These are phyloP conservation scores for Geococcyx californianus DNA, from an alignment of 2,113 vertebrate species.

Conservation along the genomic window DNA sequence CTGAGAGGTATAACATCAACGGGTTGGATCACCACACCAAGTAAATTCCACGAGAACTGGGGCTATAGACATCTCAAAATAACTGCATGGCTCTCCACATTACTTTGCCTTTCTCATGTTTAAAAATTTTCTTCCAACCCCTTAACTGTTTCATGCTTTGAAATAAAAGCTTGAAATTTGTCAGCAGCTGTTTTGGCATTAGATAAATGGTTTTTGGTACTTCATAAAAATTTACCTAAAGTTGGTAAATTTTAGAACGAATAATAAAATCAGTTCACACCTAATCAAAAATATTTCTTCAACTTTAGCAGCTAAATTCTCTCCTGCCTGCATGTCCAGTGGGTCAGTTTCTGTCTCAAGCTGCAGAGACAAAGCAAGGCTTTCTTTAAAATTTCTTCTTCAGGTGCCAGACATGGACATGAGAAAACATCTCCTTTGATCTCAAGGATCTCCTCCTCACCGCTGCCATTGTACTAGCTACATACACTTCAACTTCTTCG, in stretches of 20 bases:
- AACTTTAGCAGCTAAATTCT: constrained; percentile 47
- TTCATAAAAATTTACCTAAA: constrained; percentile 55
- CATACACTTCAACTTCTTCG: not conserved
- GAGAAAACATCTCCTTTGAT: not conserved
- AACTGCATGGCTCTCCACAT: not conserved
- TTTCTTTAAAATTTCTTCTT: constrained; percentile 13
- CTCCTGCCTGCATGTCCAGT: constrained; percentile 21
- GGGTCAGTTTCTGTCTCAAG: not conserved
- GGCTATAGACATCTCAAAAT: constrained; percentile 1
- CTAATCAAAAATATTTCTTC: constrained; percentile 58
- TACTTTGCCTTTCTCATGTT: constrained; percentile 5
- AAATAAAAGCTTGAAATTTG: constrained; percentile 63
- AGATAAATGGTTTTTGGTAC: constrained; percentile 51
- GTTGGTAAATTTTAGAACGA: constrained; percentile 41
- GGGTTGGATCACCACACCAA: not conserved
- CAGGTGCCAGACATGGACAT: not conserved
- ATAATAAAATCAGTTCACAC: constrained; percentile 63
- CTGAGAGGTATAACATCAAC: not conserved
- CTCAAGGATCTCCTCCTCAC: not conserved
- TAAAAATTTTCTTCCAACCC: constrained; percentile 26
- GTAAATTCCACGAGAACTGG: not conserved
- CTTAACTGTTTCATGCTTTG: constrained; percentile 42
- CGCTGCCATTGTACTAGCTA: not conserved
- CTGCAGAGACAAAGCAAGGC: not conserved
- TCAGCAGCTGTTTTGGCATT: constrained; percentile 51